Percentiles rank a stretch among this genome's conserved stretches.
Evolutionary conservation across 1,140 invertebrate species (phyloP).

Genomic region (Pseudomyrmex dendroicus): DNA sequence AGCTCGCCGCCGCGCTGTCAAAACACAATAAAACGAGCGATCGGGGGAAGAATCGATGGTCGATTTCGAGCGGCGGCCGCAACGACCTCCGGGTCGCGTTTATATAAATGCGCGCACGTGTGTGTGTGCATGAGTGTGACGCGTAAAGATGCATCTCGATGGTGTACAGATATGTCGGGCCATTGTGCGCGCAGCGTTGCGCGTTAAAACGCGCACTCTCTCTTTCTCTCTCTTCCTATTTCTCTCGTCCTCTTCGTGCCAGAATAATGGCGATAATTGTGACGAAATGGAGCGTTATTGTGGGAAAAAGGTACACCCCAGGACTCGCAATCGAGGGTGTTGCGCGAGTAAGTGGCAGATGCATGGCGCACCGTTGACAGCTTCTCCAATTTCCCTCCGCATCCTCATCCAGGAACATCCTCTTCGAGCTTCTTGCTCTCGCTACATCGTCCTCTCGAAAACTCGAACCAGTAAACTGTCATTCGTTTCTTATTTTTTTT

Average conservation of each 20-base stretch:
- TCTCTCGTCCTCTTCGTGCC: conserved; percentile 58
- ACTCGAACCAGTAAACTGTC: not conserved
- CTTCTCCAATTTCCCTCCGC: conserved; percentile 78
- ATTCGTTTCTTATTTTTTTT: not conserved
- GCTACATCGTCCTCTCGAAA: not conserved
- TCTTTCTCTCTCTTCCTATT: conserved; percentile 33
- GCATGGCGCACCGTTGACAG: conserved; percentile 80
- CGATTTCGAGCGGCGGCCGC: conserved; percentile 34
- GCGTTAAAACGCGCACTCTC: conserved; percentile 73
- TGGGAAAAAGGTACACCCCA: conserved; percentile 75
- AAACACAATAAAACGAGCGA: conserved; percentile 81
- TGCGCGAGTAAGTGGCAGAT: conserved; percentile 80
- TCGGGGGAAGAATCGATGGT: conserved; percentile 68
- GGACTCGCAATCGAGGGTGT: conserved; percentile 72
- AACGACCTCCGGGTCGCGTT: conserved; percentile 30
- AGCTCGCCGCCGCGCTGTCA: conserved; percentile 75
- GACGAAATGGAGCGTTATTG: conserved; percentile 82
- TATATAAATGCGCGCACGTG: not conserved
- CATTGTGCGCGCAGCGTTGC: conserved; percentile 71
- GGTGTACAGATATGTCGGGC: conserved; percentile 70
- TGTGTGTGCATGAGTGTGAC: not conserved
- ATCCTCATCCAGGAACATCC: conserved; percentile 4
- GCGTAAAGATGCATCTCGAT: too few species aligned
- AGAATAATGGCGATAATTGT: conserved; percentile 82
- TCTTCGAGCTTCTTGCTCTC: conserved; percentile 5